Base-by-base conservation (phyloP, 2,113 vertebrate species). In the Lamprologus tigripictilis region DNA sequence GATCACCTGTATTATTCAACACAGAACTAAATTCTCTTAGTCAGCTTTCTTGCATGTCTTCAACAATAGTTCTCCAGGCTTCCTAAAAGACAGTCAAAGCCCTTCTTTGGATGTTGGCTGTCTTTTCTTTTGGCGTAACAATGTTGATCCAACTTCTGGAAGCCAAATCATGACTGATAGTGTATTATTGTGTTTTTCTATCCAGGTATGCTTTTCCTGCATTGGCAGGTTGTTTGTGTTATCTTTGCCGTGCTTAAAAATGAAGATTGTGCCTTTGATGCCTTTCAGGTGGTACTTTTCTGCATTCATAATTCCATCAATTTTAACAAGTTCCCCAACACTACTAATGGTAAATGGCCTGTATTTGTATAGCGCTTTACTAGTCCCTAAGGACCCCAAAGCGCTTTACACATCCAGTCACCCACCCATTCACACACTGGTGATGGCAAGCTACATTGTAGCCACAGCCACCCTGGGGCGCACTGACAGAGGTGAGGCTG, bases 71-170 rank as follows among this genome's bases (percentile, higher is more conserved):
- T 28, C 23, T 76, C 68, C 23, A 47, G 9, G 23, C 23, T 76
- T 76, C 23, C 23, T 28, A 16, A 76, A 76, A 45, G 68, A 28
- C 23, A 76, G 14, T 73, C 40, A 73, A 17, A 73, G 40, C 40
- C 9, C 68, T 26, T 76, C 40, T 47, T 76, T 76, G 40, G 40
- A 47, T 45, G 68, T 73, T 73, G n/a, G 66, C 2, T 71, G 21
- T 45, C 14, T 28, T 47, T 76, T 76, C 0, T 37, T 45, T 23
- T 16, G 14, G 40, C 23, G 0, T 26, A 47, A 76, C 14, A 7
- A 47, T 76, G 68, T 28, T 28, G 40, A 66, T 66, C 10, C 33
- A 37, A 37, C 61, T 37, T 66, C 61, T 37, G 61, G 17, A 66
- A 23, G 37, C 13, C 37, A 71, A 26, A 23, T 14, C 13, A 71